Percentiles rank a stretch among this genome's conserved stretches.
phyloP scores from a whole-genome alignment of 2,797 vertebrate genomes.

The Brotula barbata region DNA sequence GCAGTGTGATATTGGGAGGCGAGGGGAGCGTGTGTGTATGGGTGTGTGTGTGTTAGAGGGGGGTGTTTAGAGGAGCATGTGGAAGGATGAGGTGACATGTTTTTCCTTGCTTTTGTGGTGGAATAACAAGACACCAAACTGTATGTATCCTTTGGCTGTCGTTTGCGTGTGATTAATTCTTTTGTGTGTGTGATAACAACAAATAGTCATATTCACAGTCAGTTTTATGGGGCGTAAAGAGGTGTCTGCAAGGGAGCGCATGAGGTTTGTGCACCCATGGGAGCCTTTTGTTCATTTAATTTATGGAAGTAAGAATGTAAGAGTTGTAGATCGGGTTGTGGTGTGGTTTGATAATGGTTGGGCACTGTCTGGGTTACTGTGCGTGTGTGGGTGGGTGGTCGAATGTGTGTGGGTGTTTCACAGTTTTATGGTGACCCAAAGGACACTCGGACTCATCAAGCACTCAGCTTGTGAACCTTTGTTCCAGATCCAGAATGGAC shows the following conservation, averaged over 20 bases:
- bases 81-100: slow-evolving; percentile 6
- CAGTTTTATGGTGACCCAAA: neutral
- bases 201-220: neutral
- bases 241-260: neutral
- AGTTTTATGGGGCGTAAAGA: neutral
- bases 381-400: neutral
- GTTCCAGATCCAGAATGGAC: neutral
- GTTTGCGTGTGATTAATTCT: slow-evolving; percentile 1
- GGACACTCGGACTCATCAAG: slow-evolving; percentile 7
- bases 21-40: slow-evolving; percentile 2
- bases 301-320: no score
- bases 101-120: slow-evolving; percentile 31
- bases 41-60: neutral
- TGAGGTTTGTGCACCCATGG: neutral
- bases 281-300: no score
- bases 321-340: neutral
- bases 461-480: neutral
- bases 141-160: slow-evolving; percentile 15
- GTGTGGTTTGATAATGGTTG: neutral
- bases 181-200: neutral
- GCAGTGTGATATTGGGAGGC: neutral
- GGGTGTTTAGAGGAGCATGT: neutral
- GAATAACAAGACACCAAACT: neutral
- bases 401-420: neutral
- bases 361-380: neutral